These are phyloP conservation scores for Eristalinus aeneus DNA, from an alignment of 2,888 invertebrate species.

Conservation along the genomic window DNA sequence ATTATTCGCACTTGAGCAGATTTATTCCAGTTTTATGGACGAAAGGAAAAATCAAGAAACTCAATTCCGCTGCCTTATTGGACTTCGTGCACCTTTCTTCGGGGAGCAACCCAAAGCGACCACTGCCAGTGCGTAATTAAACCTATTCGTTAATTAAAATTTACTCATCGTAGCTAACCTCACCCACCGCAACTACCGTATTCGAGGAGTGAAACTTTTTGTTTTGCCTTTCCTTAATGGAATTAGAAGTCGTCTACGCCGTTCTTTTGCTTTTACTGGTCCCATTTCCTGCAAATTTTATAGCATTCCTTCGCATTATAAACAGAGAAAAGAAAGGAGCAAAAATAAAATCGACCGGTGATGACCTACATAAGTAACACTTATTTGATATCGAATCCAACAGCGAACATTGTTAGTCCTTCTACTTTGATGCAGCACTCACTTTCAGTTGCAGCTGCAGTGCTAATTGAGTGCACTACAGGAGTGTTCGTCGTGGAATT, in stretches of 20 bases:
- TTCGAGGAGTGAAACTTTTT: slow-evolving; percentile 2
- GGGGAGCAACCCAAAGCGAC: slow-evolving; percentile 6
- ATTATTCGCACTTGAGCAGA: neutral
- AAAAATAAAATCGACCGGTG: neutral
- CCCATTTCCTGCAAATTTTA: neutral
- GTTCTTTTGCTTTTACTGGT: neutral
- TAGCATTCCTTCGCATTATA: neutral
- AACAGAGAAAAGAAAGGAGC: neutral
- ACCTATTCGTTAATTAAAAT: slow-evolving; percentile 67
- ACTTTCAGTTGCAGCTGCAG: neutral
- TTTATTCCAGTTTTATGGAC: neutral
- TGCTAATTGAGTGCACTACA: neutral
- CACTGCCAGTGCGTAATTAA: slow-evolving; percentile 40
- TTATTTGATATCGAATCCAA: neutral
- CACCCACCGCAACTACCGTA: neutral
- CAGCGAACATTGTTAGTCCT: neutral
- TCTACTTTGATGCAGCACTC: neutral
- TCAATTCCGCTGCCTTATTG: neutral
- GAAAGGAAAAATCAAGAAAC: neutral
- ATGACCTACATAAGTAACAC: neutral
- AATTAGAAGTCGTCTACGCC: slow-evolving; percentile 63
- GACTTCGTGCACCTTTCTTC: neutral
- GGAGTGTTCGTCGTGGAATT: neutral
- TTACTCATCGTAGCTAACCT: slow-evolving; percentile 44
- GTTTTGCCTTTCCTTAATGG: slow-evolving; percentile 42